Base-by-base conservation (phyloP, 2,888 invertebrate species). In the Molorchus minor region DNA sequence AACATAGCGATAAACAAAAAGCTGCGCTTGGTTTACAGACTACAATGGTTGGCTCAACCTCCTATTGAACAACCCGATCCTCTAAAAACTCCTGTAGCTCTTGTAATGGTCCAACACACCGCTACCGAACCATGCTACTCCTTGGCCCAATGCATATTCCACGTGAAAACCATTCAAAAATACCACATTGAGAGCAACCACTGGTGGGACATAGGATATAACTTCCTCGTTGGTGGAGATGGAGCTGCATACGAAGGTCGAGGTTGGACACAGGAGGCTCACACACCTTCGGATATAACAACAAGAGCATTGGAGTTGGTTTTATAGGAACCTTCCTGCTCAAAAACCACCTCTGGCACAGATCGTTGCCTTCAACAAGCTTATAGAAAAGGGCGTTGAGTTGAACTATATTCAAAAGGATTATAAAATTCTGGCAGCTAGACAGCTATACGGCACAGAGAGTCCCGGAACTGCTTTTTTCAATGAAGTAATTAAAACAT, bases 31-130 rank as follows among this genome's bases (percentile, higher is more conserved):
- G 13, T 52, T 12, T 12, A n/a, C 13, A 29, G 52, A 33, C 29
- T 17, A 7, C 41, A 63, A 15, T 92, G 92, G 92, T 77, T 86
- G 0, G 91, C 90, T 0, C 86, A 87, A 72, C 87, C 88, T 0
- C 83, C 86, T 0, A 58, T 58, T 0, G 57, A 71, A 25, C 57
- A 61, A 7, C 56, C 70, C 1, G 67, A 67, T 7, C 63, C 60
- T 2, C 63, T 81, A 49, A 81, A 82, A 0, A 81, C 85, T 73
- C 85, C 85, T n/a, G 81, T 82, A 10, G 78, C 80, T 3, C 77
- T 80, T 43, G 86, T 88, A 0, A 84, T 89, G 44, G 87, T 90
- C 54, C 82, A 85, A 0, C 89, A 89, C 65, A 88, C 90, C 0
- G 89, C 86, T 1, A 85, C 88, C 0, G 86, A 86, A 61, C 80